A percentile compares a stretch with the other conserved stretches of the same genome.
Evolutionary conservation across 2,888 invertebrate species (phyloP).

Genomic region (Eupithecia vulgata): DNA sequence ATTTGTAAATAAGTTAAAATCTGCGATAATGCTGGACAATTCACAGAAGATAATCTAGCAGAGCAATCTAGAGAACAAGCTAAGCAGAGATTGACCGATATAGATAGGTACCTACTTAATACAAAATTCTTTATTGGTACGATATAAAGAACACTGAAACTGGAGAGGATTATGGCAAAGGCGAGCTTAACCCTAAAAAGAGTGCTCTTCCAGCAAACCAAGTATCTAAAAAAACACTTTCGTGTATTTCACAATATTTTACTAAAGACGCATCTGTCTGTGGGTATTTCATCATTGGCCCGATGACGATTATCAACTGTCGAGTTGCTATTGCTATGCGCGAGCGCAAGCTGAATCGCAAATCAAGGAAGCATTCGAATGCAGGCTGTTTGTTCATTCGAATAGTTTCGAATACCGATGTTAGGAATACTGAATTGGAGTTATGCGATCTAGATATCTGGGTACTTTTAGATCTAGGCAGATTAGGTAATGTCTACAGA

Average conservation of each 20-base stretch:
- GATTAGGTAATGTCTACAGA: not conserved
- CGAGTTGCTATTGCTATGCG: conserved; percentile 46
- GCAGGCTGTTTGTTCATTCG: conserved; percentile 70
- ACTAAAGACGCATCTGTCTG: conserved; percentile 5
- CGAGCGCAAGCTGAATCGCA: conserved; percentile 62
- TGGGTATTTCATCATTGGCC: conserved; percentile 48
- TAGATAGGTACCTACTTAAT: not conserved
- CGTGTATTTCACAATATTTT: not conserved
- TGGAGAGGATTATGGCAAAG: not conserved
- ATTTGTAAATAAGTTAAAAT: not conserved
- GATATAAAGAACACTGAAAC: not conserved
- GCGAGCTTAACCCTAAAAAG: not conserved
- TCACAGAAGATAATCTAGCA: not conserved
- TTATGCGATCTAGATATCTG: conserved; percentile 29
- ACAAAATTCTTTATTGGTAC: not conserved
- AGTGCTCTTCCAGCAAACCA: not conserved
- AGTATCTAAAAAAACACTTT: too few species aligned
- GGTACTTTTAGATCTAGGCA: not conserved
- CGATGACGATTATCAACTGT: conserved; percentile 68
- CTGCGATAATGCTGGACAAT: not conserved
- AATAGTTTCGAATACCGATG: conserved; percentile 61
- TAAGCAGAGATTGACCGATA: not conserved
- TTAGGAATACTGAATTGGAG: conserved; percentile 60
- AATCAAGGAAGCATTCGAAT: conserved; percentile 64
- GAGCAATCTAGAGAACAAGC: too few species aligned